Base-by-base conservation (phyloP, 2,888 invertebrate genomes). In the Diplazon laetatorius region DNA sequence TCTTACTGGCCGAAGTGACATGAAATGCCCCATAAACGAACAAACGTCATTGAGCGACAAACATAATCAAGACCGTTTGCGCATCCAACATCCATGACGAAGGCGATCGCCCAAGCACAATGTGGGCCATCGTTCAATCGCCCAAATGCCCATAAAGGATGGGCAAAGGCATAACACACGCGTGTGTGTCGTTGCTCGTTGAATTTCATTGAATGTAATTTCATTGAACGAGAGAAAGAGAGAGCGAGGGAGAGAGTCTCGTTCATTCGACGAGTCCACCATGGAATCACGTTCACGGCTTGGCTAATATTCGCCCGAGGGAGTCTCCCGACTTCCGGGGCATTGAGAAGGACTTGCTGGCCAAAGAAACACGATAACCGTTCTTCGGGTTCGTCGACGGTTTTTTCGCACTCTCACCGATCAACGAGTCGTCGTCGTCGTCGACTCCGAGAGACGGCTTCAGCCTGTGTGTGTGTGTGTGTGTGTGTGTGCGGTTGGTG, bases 321-420 rank as follows among this genome's bases (percentile, higher is more conserved):
- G 73, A 55, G 55, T 16, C n/a, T n/a, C 59, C 59, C 65, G 78
- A 78, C 81, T 80, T 82, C 80, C 80, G 78, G 82, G 76, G 72
- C 82, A 78, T 81, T 81, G 80, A 81, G 69, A 52, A 77, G 72
- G 75, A 81, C 79, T 81, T 77, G n/a, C n/a, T n/a, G 77, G 48
- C 70, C 20, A 12, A 42, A 57, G 59, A 14, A 10, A 30, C n/a
- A n/a, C 14, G 22, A 8, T 6, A 22, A 0, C 50, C n/a, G 3
- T 10, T 25, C 12, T 4, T 1, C 14, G 22, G 50, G 52, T 30
- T 25, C 42, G 35, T 39, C 8, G 22, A 12, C 4, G 77, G 68
- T 20, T 66, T 71, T 68, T 57, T 73, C 35, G 44, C 44, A 42
- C 76, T 68, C 57, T 39, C 71, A 52, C 25, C 55, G 42, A 39